Evolutionary conservation across 2,797 vertebrate genomes (phyloP).

Genomic region (Eleutherodactylus coqui): DNA sequence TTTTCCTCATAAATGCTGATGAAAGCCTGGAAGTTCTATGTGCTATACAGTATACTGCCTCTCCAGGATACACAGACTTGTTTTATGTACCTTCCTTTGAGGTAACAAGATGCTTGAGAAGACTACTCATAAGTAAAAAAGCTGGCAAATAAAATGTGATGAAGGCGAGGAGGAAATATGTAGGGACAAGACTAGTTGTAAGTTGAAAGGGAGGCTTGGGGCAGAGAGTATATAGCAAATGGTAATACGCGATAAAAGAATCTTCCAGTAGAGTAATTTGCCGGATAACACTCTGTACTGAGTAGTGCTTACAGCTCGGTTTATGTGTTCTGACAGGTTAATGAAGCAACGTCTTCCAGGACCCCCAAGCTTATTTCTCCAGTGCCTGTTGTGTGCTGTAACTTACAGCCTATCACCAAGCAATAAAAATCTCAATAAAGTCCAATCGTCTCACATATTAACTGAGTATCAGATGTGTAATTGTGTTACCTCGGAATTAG

Average conservation of each 20-base stretch:
- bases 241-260: too few relatives aligned
- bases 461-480: neutral
- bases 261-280: too few relatives aligned
- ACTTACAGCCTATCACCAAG: neutral
- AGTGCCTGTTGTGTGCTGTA: neutral
- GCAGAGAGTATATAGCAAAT: neutral
- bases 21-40: too few relatives aligned
- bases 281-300: too few relatives aligned
- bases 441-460: neutral
- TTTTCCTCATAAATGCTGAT: too few relatives aligned
- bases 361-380: neutral
- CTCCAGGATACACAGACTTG: too few relatives aligned
- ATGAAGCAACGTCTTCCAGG: neutral
- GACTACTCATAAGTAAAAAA: too few relatives aligned
- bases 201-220: neutral
- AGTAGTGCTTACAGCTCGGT: neutral
- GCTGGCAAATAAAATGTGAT: too few relatives aligned
- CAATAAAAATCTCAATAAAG: slow-evolving; percentile 1
- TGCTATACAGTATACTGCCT: too few relatives aligned
- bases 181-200: neutral
- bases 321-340: neutral
- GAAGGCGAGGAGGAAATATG: neutral
- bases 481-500: neutral
- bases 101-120: too few relatives aligned
- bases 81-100: too few relatives aligned